Evolutionary conservation across 2,888 invertebrate species (phyloP), one percentile per base, ranked within the genome.

Genomic region (Ormyrus labotus): DNA sequence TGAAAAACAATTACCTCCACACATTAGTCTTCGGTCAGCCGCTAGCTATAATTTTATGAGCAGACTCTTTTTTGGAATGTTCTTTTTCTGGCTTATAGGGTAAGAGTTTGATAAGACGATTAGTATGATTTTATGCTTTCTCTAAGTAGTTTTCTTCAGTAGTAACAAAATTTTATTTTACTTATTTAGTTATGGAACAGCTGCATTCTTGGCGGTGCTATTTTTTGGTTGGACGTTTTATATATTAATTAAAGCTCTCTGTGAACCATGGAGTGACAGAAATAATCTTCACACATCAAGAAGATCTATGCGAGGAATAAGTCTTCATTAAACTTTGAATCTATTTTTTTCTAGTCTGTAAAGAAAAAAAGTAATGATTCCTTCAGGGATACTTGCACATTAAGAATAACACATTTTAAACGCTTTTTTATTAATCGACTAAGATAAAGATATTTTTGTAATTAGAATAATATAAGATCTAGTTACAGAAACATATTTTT

Each of bases 1-100:
- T 10, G 91, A 92, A 64, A 92, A 92, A 81, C 91, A 92, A 47
- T 90, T 96, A 64, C 95, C 95, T 0, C 93, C 96, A 0, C 91
- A 96, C 69, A 85, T 96, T 8, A 94, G 94, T 67, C 90, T 96
- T 67, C 92, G 96, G 60, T 91, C 92, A 69, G 91, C 95, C 13
- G 96, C 95, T 6, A 94, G 93, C 70, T 93, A 95, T 84, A 92
- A 92, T 58, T 93, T 93, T 75, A 87, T 95, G 50, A 86, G 92
- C 1, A 93, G 93, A 91, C 85, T 94, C 51, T 87, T 90, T 5
- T 75, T 94, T 0, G 93, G 94, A 3, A 92, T 92, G 71, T 83
- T 93, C 7, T 60, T 93, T 4, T 91, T 92, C 58, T 92, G 92
- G 90, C 84, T 92, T 61, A 91, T 93, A 72, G 93, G 93, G 64